These are phyloP conservation scores for Seira ritae DNA, from an alignment of 2,888 invertebrate genomes.

Conservation along the genomic window DNA sequence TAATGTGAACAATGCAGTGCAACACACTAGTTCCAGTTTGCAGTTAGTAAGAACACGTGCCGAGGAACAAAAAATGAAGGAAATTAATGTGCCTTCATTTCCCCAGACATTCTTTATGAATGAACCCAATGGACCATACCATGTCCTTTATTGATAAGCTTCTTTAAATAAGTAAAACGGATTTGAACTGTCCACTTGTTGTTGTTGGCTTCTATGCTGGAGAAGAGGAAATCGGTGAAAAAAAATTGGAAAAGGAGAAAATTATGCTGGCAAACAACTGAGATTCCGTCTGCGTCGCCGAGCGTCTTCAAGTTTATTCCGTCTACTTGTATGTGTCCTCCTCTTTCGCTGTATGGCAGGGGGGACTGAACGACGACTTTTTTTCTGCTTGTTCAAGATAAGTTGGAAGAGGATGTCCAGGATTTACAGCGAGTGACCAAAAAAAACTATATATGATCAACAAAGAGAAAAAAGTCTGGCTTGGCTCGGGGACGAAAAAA, in stretches of 20 bases:
- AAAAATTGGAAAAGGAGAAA: neutral
- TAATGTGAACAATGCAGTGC: too few relatives aligned
- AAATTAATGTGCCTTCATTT: neutral
- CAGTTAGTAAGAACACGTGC: too few relatives aligned
- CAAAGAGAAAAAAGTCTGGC: neutral
- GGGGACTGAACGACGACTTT: neutral
- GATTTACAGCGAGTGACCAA: conserved; percentile 3
- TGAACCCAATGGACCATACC: neutral
- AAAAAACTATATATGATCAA: neutral
- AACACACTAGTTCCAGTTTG: too few relatives aligned
- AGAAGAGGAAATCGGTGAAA: neutral
- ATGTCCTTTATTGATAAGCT: conserved; percentile 21
- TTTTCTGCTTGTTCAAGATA: conserved; percentile 9
- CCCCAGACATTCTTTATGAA: neutral
- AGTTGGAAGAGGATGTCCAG: neutral
- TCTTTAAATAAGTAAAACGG: conserved; percentile 17
- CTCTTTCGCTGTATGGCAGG: neutral
- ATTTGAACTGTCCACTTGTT: conserved; percentile 12
- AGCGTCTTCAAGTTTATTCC: neutral
- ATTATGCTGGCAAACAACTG: conserved; percentile 19
- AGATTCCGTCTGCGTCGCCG: neutral
- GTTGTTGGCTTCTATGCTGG: conserved; percentile 6
- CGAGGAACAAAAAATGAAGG: neutral
- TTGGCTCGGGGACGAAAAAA: neutral
- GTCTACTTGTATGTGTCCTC: neutral